Evolutionary conservation across 2,113 vertebrate genomes (phyloP), one percentile per base, ranked within the genome.

Genomic region (Euleptes europaea): DNA sequence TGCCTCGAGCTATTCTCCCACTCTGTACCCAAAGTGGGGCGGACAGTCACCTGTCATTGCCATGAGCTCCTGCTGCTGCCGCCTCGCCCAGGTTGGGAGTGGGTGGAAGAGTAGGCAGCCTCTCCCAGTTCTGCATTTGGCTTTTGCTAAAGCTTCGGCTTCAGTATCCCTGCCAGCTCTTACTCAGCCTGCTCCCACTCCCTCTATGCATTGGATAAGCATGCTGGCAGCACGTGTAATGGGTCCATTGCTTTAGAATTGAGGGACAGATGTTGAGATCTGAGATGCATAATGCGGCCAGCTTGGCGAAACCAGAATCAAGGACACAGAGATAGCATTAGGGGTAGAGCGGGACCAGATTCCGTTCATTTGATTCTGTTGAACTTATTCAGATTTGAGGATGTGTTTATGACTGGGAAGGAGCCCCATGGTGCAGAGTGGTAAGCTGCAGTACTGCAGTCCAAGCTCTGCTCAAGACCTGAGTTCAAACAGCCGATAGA

Each of bases 21-120:
- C 44, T 82, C 77, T 4, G 47, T 17, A 28, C 35, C 26, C 47
- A 51, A 42, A 71, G 49, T 70, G 75, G 75, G 47, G 74, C 74
- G 69, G 3, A 19, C 49, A 49, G 60, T 75, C 82, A 83, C 72
- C 72, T 84, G 83, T 5, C 75, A 8, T 1, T 23, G 47, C 5
- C 75, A 57, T 13, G 26, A 51, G 49, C 31, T 13, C 28, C 54
- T 47, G 38, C 28, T 40, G 28, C 38, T n/a, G 51, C 65, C 35
- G 10, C 83, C 49, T 44, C 35, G 38, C 74, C 75, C 51, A 35
- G 28, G 49, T 49, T 26, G 15, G 35, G 19, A 71, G 66, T 35
- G 83, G 83, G 75, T 44, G 83, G 75, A 60, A 66, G 49, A 14
- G 42, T 57, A 38, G 49, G 31, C 38, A 71, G 38, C 47, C 74